Evolutionary conservation across 2,888 invertebrate species (phyloP), one percentile per base, ranked within the genome.

Genomic region (Mesochorus sp.): DNA sequence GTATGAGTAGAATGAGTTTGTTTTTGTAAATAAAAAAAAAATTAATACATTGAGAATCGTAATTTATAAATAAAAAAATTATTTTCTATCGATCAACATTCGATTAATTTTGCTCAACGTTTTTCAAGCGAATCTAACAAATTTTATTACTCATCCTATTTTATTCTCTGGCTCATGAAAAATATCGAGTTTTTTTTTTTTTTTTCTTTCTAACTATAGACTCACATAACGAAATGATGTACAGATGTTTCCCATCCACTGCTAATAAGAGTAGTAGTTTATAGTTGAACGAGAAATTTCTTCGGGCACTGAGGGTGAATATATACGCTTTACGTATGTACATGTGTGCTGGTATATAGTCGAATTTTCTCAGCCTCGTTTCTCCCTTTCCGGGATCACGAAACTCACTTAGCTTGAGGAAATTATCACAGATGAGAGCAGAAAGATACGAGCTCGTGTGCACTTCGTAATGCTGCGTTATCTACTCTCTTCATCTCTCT

Each of bases 391-490:
- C 67, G 34, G 47, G 44, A 71, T 66, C 72, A 53, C 42, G 53
- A 72, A 72, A 72, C 61, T 72, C 66, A 47, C 61, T 49, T 55
- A 67, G 67, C 39, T 17, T 17, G 61, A 77, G 67, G 61, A 62
- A 72, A 77, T 77, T 67, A 72, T 67, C 55, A 28, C 67, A 47
- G 61, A 62, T 37, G 59, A 37, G 47, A 21, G 61, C 19, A 37
- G 34, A 61, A 67, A 67, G 59, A 77, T 72, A 72, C 24, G 21
- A 24, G 61, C 6, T 14, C 24, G 14, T 61, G 67, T 51, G 72
- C 44, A 73, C 68, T 74, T 64, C 19, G 61, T 49, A 26, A 66
- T 12, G 17, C 28, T 28, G n/a, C 31, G 17, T 8, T 37, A 17
- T 28, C 37, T 19, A 10, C 24, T 64, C 44, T 37, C 42, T 17